Base-by-base conservation (phyloP, 2,113 vertebrate species). In the Menidia beryllina region DNA sequence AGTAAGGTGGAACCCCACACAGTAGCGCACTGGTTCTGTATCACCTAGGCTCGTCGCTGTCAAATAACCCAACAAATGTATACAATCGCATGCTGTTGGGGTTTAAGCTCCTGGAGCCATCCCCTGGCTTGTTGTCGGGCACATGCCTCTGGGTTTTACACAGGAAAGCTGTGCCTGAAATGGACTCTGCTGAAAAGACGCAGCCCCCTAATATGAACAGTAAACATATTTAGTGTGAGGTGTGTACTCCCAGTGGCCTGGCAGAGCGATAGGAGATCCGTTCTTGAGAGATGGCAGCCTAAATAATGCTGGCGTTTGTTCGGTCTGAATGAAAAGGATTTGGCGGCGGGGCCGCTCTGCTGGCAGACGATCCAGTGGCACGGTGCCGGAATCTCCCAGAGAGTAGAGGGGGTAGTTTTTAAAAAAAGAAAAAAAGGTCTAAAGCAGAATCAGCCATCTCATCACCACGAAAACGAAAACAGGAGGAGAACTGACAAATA, bases 281-380 rank as follows among this genome's bases (percentile, higher is more conserved):
- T 87, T 86, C 69, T 69, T 57, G 41, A 24, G 63, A 69, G 68
- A 86, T 77, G 83, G 73, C 71, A 86, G 87, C 47, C 53, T 78
- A 75, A 84, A 91, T 91, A 92, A 91, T 87, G 77, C 81, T 75
- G 74, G 24, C 65, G 34, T 82, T 88, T 92, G 84, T 91, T 88
- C 79, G 65, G 60, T 73, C 25, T 70, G 76, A 81, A 86, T 87
- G 78, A 92, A 88, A 86, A 84, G 61, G 41, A 88, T 75, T 76
- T 92, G 89, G 89, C 88, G 82, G 53, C 4, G 41, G 26, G 39
- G 62, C 59, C 57, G 51, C 68, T 82, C 74, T 61, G 45, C 87
- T 90, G 90, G 90, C 88, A 90, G 63, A 87, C 65, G 47, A 81
- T 88, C 52, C 45, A 19, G 53, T 87, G 81, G 83, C 88, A 86